Conservation (phyloP, 2,888 invertebrate genomes). For the Morinoia aosen region DNA sequence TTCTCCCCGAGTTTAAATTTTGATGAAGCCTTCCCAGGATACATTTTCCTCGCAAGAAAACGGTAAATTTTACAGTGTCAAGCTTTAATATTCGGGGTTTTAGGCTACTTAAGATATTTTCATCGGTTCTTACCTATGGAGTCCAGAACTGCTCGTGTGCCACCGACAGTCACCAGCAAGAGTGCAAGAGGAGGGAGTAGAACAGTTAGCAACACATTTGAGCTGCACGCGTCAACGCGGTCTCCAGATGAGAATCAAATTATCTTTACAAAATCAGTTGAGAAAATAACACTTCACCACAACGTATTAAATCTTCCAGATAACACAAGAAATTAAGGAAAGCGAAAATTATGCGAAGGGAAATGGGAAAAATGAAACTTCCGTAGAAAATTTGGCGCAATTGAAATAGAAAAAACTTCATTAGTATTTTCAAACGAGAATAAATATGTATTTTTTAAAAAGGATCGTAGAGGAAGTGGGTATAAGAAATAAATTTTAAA, state of each 20-base stretch:
- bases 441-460: not conserved
- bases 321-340: not conserved
- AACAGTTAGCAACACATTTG: not conserved
- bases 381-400: not conserved
- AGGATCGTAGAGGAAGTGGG: not conserved
- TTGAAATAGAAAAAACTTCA: not conserved
- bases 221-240: not conserved
- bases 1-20: not conserved
- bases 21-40: not conserved
- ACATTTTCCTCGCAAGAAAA: not conserved
- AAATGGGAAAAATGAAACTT: not conserved
- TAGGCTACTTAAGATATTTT: not conserved
- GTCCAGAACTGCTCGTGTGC: constrained; percentile 64
- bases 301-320: not conserved
- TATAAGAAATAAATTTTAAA: not conserved
- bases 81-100: not conserved
- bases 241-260: not conserved
- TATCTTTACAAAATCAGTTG: not conserved
- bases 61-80: not conserved
- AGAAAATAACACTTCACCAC: not conserved
- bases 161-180: constrained; percentile 42
- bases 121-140: constrained; percentile 61
- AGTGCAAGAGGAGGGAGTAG: constrained; percentile 37
- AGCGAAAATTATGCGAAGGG: not conserved
- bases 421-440: not conserved